Percentiles rank a stretch among this genome's conserved stretches.
These are phyloP conservation scores for Sebastes oblongus DNA, from an alignment of 2,797 vertebrate species.

Conservation along the genomic window DNA sequence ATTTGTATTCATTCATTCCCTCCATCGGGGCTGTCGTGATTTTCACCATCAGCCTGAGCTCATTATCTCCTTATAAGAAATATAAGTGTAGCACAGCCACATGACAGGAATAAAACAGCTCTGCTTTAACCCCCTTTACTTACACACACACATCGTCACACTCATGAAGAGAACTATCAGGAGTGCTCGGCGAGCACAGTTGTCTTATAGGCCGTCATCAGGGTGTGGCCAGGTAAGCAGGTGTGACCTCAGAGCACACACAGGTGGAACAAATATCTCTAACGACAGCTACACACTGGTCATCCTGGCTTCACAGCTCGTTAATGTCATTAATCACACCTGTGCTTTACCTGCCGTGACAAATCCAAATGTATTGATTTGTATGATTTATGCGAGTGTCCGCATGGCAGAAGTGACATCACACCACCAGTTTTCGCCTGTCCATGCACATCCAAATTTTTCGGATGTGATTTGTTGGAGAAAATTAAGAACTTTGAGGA, in stretches of 20 bases:
- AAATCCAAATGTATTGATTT: too few relatives aligned
- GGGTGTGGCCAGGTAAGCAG: neutral
- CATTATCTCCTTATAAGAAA: neutral
- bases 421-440: too few relatives aligned
- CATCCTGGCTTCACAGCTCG: neutral
- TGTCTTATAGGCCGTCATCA: neutral
- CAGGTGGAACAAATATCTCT: neutral
- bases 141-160: neutral
- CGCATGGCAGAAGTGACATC: too few relatives aligned
- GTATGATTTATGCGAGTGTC: too few relatives aligned
- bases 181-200: neutral
- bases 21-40: rapidly evolving
- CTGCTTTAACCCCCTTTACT: neutral
- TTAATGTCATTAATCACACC: neutral
- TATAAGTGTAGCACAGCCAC: neutral
- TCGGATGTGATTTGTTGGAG: too few relatives aligned
- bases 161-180: neutral
- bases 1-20: neutral
- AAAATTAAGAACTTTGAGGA: too few relatives aligned
- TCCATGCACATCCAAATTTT: too few relatives aligned
- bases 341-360: neutral
- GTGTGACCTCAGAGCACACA: neutral
- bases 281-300: neutral
- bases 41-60: neutral
- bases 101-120: neutral